Evolutionary conservation across 2,113 vertebrate genomes (phyloP).

Genomic region (Prionailurus bengalensis): DNA sequence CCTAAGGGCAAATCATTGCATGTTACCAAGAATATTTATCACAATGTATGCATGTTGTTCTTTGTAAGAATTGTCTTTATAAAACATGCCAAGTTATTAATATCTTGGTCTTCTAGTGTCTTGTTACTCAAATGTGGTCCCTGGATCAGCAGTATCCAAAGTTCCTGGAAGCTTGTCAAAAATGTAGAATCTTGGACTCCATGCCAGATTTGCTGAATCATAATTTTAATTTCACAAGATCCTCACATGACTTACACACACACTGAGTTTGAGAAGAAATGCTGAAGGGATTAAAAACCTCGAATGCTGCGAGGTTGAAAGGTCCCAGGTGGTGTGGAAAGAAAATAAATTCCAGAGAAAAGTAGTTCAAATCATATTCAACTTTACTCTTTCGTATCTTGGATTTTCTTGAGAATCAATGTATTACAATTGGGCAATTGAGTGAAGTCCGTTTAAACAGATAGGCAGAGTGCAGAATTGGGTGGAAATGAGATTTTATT

Average conservation of each 20-base stretch:
- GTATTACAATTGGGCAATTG: background rate
- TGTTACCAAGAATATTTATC: background rate
- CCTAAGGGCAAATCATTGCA: background rate
- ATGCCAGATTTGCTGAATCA: background rate
- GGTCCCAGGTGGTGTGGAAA: background rate
- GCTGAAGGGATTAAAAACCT: background rate
- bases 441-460: background rate
- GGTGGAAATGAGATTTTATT: conserved; percentile 29
- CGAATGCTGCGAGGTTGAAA: background rate
- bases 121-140: background rate
- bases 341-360: conserved; percentile 54
- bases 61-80: background rate
- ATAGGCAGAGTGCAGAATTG: background rate
- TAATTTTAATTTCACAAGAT: conserved; percentile 14
- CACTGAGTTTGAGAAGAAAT: background rate
- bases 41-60: background rate
- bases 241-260: background rate
- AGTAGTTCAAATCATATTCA: background rate
- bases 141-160: background rate
- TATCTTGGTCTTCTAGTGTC: background rate
- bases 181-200: background rate
- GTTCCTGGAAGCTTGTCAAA: background rate
- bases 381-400: background rate
- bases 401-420: conserved; percentile 2
- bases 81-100: background rate